Evolutionary conservation across 2,113 vertebrate genomes (phyloP).

Genomic region (Hyperopisus bebe): DNA sequence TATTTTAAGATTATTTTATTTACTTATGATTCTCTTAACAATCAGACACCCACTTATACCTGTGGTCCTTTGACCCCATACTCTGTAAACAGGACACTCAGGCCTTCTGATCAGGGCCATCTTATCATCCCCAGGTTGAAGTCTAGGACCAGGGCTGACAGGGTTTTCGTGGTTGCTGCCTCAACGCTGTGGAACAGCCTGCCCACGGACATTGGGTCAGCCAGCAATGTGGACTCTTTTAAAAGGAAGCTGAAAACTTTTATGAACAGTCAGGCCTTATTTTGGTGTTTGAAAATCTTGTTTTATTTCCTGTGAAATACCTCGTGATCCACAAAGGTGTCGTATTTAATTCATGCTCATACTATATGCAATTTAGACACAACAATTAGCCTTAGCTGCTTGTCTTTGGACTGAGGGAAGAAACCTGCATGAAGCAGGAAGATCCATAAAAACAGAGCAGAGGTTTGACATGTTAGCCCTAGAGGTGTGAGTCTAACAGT

Average conservation of each 20-base stretch:
- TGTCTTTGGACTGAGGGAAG: not conserved
- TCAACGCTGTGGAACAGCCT: not conserved
- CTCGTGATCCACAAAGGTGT: not conserved
- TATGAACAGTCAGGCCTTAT: not conserved
- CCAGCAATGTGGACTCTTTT: not conserved
- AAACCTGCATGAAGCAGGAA: not conserved
- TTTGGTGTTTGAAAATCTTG: not conserved
- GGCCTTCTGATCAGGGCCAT: not conserved
- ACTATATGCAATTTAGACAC: not conserved
- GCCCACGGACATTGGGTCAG: not conserved
- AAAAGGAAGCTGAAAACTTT: not conserved
- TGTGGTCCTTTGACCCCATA: not conserved
- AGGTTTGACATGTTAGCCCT: not conserved
- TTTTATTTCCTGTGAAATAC: not conserved
- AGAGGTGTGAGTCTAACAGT: not conserved
- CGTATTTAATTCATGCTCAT: not conserved
- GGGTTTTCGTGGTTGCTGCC: not conserved
- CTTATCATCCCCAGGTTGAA: not conserved
- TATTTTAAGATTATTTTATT: not conserved
- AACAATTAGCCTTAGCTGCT: not conserved
- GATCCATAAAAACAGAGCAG: not conserved
- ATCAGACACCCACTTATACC: not conserved
- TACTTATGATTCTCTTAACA: not conserved
- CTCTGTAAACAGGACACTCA: not conserved
- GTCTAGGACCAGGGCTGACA: not conserved